These are phyloP conservation scores for Argopecten irradians DNA, from an alignment of 1,140 invertebrate genomes.

Conservation along the genomic window DNA sequence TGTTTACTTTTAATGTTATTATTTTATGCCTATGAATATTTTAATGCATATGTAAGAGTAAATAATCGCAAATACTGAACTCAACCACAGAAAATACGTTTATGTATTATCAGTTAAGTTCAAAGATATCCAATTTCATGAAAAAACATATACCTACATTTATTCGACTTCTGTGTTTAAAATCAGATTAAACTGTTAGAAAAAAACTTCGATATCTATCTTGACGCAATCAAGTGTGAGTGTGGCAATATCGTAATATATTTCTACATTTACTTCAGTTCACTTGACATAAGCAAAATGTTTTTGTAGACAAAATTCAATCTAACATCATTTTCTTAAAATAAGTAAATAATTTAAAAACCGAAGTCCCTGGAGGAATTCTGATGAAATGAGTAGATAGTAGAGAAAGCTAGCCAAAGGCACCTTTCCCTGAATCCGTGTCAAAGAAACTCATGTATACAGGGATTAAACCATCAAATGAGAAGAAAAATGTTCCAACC, in stretches of 20 bases:
- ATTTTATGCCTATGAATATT: too few species aligned
- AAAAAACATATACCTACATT: too few species aligned
- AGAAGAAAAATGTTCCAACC: constrained; percentile 7
- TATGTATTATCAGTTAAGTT: not conserved
- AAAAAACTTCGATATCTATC: too few species aligned
- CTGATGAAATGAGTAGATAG: not conserved
- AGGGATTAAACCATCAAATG: constrained; percentile 10
- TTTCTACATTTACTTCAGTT: not conserved
- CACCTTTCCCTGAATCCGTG: not conserved
- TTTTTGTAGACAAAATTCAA: not conserved
- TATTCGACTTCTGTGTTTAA: too few species aligned
- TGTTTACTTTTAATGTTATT: too few species aligned
- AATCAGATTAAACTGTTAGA: too few species aligned
- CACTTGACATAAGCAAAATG: not conserved
- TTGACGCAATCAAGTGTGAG: not conserved
- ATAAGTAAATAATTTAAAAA: not conserved
- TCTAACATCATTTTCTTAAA: not conserved
- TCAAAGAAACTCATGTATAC: not conserved
- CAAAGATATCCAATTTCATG: not conserved
- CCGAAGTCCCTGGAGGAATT: not conserved
- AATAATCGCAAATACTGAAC: not conserved
- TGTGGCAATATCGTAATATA: not conserved
- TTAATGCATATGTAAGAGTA: too few species aligned
- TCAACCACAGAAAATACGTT: not conserved
- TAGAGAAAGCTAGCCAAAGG: not conserved